These are phyloP conservation scores for Otocyon megalotis DNA, from an alignment of 2,113 vertebrate species.

Conservation along the genomic window DNA sequence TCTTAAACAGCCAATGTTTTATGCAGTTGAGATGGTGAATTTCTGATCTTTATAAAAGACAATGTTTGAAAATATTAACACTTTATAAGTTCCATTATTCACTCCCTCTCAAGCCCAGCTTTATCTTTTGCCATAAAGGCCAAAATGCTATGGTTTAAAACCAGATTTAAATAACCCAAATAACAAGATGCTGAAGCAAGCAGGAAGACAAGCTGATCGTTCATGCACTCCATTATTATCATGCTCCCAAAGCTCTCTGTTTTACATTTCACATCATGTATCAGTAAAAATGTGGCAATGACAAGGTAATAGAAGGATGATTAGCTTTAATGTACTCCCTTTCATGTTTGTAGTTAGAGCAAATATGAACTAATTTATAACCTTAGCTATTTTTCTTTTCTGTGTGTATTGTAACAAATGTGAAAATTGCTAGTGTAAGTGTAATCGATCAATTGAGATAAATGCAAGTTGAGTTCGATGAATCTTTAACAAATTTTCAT, in stretches of 20 bases:
- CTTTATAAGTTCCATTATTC: not conserved
- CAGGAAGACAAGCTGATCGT: not conserved
- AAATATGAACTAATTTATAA: slow-evolving; percentile 83
- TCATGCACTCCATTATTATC: not conserved
- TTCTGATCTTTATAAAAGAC: not conserved
- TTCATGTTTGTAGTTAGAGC: slow-evolving; percentile 79
- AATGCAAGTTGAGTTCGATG: slow-evolving; percentile 75
- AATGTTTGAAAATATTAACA: not conserved
- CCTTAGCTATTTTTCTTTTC: slow-evolving; percentile 78
- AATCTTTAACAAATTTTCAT: slow-evolving; percentile 78
- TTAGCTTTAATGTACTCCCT: slow-evolving; percentile 81
- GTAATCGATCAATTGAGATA: slow-evolving; percentile 78
- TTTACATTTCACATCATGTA: slow-evolving; percentile 71
- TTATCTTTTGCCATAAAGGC: not conserved
- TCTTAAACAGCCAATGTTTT: not conserved
- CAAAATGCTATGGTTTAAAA: not conserved
- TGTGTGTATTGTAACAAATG: slow-evolving; percentile 77
- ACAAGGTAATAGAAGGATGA: slow-evolving; percentile 82
- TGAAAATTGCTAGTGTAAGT: slow-evolving; percentile 80
- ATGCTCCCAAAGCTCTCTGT: not conserved
- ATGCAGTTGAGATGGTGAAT: not conserved
- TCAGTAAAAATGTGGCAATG: slow-evolving; percentile 72
- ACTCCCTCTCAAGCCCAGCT: not conserved
- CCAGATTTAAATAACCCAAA: not conserved
- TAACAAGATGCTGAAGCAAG: slow-evolving; percentile 10